Conservation (phyloP, 1,140 invertebrate genomes). For the Lordiphosa clarofinis region DNA sequence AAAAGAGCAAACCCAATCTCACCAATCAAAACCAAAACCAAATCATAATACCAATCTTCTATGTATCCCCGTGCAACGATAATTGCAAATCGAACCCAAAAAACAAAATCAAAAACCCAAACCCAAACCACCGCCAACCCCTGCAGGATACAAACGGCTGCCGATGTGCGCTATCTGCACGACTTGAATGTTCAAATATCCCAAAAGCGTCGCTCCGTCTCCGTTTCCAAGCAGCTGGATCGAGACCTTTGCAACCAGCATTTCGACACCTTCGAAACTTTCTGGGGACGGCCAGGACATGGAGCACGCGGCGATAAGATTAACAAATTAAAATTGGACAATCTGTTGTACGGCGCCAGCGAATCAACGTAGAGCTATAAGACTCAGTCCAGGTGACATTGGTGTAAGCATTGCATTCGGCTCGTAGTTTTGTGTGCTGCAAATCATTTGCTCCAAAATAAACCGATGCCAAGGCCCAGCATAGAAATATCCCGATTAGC, state of each 20-base stretch:
- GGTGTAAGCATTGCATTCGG: slow-evolving; percentile 27
- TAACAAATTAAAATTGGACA: slow-evolving; percentile 77
- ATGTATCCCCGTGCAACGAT: slow-evolving; percentile 61
- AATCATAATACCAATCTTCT: slow-evolving; percentile 75
- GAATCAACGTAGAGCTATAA: slow-evolving; percentile 38
- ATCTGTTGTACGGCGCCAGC: slow-evolving; percentile 71
- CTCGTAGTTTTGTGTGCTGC: slow-evolving; percentile 47
- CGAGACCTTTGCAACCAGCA: slow-evolving; percentile 82
- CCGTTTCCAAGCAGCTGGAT: slow-evolving; percentile 80
- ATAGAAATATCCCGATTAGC: slow-evolving; percentile 5
- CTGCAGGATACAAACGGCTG: slow-evolving; percentile 60
- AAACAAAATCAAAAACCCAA: slow-evolving; percentile 25
- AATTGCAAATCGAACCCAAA: slow-evolving; percentile 37
- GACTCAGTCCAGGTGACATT: background rate
- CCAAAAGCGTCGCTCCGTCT: slow-evolving; percentile 69
- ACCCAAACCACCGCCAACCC: slow-evolving; percentile 15
- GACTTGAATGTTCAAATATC: slow-evolving; percentile 79
- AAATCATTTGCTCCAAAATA: slow-evolving; percentile 49
- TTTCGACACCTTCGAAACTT: slow-evolving; percentile 83
- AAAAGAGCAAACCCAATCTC: slow-evolving; percentile 65
- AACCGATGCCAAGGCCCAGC: slow-evolving; percentile 32
- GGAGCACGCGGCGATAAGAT: slow-evolving; percentile 81
- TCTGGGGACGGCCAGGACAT: slow-evolving; percentile 85
- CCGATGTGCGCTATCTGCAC: slow-evolving; percentile 69
- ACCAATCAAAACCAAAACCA: slow-evolving; percentile 47